These are phyloP conservation scores for Xiphophorus maculatus DNA, from an alignment of 2,113 vertebrate species.

Conservation along the genomic window DNA sequence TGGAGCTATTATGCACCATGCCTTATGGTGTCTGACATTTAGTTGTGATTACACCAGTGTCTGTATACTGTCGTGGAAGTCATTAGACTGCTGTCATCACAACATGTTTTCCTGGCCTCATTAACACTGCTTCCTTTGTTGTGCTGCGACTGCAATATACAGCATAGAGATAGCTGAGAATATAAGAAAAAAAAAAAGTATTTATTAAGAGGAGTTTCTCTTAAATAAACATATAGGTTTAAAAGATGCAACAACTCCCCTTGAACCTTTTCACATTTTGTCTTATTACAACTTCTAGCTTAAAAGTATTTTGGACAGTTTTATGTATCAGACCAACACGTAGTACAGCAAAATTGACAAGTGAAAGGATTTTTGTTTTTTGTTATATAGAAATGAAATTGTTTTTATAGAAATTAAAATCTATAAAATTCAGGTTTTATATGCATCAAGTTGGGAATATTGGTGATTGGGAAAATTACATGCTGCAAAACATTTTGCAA, in stretches of 20 bases:
- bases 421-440: too few relatives aligned
- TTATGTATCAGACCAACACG: too few relatives aligned
- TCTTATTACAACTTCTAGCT: background rate
- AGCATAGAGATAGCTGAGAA: background rate
- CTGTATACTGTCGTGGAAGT: slow-evolving; percentile 78
- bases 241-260: background rate
- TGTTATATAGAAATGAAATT: too few relatives aligned
- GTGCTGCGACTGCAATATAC: slow-evolving; percentile 29
- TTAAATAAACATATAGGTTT: background rate
- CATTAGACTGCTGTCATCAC: slow-evolving; percentile 82
- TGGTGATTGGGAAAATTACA: too few relatives aligned
- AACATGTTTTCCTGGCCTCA: slow-evolving; percentile 77
- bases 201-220: background rate
- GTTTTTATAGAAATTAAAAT: too few relatives aligned
- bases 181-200: background rate
- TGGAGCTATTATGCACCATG: slow-evolving; percentile 73
- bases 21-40: slow-evolving; percentile 83
- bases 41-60: slow-evolving; percentile 79
- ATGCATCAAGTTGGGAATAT: too few relatives aligned
- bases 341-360: too few relatives aligned
- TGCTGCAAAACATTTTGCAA: too few relatives aligned
- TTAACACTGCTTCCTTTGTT: slow-evolving; percentile 57
- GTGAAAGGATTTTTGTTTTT: too few relatives aligned
- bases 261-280: background rate
- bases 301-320: background rate